phyloP scores from a whole-genome alignment of 2,797 vertebrate species.

The Acrossocheilus fasciatus region DNA sequence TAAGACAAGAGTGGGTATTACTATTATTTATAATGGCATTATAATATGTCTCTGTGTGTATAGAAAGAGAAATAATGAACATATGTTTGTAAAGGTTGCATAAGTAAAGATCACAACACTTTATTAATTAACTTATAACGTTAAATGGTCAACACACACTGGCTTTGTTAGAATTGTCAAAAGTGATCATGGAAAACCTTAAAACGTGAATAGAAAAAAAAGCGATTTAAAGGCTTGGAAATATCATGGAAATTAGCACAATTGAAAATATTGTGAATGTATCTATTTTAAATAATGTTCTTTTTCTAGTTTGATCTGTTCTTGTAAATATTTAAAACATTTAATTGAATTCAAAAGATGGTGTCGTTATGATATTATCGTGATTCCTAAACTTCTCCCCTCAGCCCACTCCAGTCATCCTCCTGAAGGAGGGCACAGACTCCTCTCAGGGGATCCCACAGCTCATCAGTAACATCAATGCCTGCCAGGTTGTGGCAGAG shows the following conservation, averaged over 20 bases:
- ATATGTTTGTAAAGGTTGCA: background rate
- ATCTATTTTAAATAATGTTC: background rate
- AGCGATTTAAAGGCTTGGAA: background rate
- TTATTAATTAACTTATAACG: background rate
- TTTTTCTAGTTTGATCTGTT: background rate
- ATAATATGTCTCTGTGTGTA: background rate
- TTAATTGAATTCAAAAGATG: background rate
- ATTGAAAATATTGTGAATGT: background rate
- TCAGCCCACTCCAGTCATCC: constrained; percentile 81
- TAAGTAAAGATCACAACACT: background rate
- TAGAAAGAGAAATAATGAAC: background rate
- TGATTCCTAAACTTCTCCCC: background rate
- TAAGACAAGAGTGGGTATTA: background rate
- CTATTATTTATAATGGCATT: background rate
- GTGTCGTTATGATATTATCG: background rate
- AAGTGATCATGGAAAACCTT: background rate
- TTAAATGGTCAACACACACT: background rate
- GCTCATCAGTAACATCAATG: constrained; percentile 97
- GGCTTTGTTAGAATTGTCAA: background rate
- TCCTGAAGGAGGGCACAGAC: constrained; percentile 97
- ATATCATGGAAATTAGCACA: background rate
- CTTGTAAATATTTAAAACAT: background rate
- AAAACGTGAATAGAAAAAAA: background rate
- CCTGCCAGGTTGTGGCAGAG: constrained; percentile 96
- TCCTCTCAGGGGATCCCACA: constrained; percentile 95